phyloP scores from a whole-genome alignment of 1,140 invertebrate species.

The Rhopalosiphum padi region DNA sequence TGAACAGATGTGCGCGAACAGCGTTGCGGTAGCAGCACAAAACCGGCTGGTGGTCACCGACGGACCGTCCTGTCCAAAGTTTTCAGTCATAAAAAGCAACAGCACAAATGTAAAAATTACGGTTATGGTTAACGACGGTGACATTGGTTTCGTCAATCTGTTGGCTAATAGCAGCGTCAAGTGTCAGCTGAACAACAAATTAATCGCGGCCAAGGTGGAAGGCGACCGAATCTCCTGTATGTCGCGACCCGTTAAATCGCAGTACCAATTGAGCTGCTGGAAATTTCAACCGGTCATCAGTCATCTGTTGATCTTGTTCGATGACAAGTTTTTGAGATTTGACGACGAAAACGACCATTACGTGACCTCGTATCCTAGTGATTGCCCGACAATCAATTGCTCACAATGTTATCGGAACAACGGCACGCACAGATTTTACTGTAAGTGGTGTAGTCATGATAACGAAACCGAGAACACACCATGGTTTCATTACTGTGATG shows the following conservation, averaged over 20 bases:
- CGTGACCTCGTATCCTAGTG: background rate
- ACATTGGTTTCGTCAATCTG: background rate
- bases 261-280: background rate
- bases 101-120: background rate
- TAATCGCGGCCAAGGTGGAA: background rate
- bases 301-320: background rate
- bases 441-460: background rate
- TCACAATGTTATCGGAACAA: background rate
- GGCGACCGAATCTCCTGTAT: background rate
- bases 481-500: background rate
- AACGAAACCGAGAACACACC: background rate
- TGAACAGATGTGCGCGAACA: background rate
- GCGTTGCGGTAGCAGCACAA: no score
- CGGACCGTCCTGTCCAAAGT: background rate
- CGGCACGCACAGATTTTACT: background rate
- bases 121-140: background rate
- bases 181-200: background rate
- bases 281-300: background rate
- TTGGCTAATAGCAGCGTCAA: background rate
- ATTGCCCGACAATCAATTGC: background rate
- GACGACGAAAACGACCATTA: background rate
- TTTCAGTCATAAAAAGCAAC: background rate
- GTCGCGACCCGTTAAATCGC: background rate
- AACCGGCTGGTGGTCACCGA: background rate
- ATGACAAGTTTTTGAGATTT: background rate